Conservation (phyloP, 2,797 vertebrate species). For the Morelia viridis region DNA sequence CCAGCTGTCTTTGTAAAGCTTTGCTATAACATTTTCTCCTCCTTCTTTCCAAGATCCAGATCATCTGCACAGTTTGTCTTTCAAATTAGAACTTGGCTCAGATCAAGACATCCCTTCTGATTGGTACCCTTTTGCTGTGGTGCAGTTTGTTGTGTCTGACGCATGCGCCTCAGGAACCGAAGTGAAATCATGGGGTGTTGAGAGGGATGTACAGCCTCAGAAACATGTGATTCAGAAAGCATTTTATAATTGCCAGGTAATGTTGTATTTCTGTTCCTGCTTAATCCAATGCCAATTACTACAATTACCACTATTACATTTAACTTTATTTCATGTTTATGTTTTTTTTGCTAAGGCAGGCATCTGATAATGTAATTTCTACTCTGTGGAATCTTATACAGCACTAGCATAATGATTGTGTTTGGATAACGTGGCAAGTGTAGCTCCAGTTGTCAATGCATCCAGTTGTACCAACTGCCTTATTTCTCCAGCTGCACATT, state of each 20-base stretch:
- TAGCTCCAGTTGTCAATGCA: neutral
- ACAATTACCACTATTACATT: neutral
- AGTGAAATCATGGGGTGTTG: constrained; percentile 86
- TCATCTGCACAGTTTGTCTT: constrained; percentile 93
- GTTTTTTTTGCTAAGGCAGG: neutral
- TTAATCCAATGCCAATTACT: neutral
- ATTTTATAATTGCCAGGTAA: constrained; percentile 90
- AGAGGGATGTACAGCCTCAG: constrained; percentile 91
- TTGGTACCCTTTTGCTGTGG: constrained; percentile 90
- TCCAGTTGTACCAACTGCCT: neutral
- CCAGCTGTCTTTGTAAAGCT: neutral
- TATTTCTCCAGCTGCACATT: neutral
- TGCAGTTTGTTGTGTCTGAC: constrained; percentile 88
- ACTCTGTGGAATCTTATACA: neutral
- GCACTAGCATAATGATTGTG: neutral
- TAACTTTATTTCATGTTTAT: neutral
- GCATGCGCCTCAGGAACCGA: constrained; percentile 84
- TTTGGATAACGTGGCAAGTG: neutral
- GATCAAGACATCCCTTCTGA: constrained; percentile 93
- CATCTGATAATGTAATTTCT: neutral
- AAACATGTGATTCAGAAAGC: constrained; percentile 87
- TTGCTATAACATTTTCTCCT: neutral
- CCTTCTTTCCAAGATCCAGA: constrained; percentile 79
- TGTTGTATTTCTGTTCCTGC: neutral
- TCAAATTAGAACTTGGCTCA: constrained; percentile 93